These are phyloP conservation scores for Pseudomugil gertrudae DNA, from an alignment of 2,797 vertebrate genomes.

Conservation along the genomic window DNA sequence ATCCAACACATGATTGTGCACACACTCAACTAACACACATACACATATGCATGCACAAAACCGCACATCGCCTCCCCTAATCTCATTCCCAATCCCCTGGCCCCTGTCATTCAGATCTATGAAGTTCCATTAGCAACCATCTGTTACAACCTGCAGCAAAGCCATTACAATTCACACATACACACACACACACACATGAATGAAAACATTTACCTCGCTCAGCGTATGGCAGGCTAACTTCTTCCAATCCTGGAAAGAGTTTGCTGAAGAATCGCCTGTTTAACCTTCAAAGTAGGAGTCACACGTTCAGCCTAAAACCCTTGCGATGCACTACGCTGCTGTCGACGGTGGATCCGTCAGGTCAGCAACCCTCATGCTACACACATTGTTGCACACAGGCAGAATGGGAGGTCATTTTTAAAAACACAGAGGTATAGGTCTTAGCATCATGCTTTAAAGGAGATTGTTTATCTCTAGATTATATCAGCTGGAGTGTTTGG, in stretches of 20 bases:
- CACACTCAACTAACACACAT: conserved; percentile 17
- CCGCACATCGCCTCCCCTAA: conserved; percentile 56
- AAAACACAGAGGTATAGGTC: conserved; percentile 10
- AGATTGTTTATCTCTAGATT: conserved; percentile 49
- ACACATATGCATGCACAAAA: conserved; percentile 21
- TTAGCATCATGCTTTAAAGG: conserved; percentile 42
- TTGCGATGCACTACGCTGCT: conserved; percentile 30
- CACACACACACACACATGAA: conserved; percentile 23
- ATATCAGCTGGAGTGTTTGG: conserved; percentile 49
- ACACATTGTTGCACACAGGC: conserved; percentile 8
- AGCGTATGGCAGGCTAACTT: conserved; percentile 48
- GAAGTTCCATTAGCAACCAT: conserved; percentile 87
- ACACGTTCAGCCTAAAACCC: conserved; percentile 40
- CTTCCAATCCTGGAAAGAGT: conserved; percentile 47
- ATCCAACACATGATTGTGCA: conserved; percentile 9
- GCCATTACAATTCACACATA: conserved; percentile 59
- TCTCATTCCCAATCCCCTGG: conserved; percentile 71
- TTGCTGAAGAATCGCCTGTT: conserved; percentile 45
- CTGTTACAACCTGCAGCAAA: conserved; percentile 86
- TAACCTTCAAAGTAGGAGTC: conserved; percentile 71
- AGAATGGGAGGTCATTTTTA: conserved; percentile 25
- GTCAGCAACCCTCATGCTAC: conserved; percentile 28
- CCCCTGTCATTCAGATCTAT: conserved; percentile 87
- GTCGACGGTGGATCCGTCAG: conserved; percentile 26
- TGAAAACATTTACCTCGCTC: conserved; percentile 39